These are phyloP conservation scores for Palloptera scutellata DNA, from an alignment of 2,888 invertebrate species.

Conservation along the genomic window DNA sequence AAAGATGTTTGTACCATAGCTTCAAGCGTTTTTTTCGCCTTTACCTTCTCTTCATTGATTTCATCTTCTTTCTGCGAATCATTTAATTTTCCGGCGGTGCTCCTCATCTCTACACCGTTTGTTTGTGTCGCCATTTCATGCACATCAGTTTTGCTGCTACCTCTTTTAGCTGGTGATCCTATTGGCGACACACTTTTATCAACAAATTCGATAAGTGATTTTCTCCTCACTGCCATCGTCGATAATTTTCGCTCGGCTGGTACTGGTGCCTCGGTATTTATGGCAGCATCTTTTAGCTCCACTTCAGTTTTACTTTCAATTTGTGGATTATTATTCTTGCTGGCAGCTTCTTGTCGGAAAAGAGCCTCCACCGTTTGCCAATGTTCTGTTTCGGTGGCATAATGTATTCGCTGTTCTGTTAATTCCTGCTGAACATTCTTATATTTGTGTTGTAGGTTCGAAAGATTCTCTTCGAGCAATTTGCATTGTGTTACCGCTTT, in stretches of 20 bases:
- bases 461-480: slow-evolving; percentile 55
- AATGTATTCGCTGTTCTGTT: slow-evolving; percentile 49
- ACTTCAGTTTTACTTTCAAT: slow-evolving; percentile 17
- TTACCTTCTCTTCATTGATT: not conserved
- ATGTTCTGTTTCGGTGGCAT: slow-evolving; percentile 57
- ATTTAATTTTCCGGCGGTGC: not conserved
- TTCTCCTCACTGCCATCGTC: slow-evolving; percentile 17
- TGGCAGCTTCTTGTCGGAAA: slow-evolving; percentile 35
- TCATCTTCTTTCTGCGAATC: not conserved
- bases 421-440: slow-evolving; percentile 52
- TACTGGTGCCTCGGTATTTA: slow-evolving; percentile 52
- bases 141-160: slow-evolving; percentile 1
- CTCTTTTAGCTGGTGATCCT: slow-evolving; percentile 45
- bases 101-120: not conserved
- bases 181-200: slow-evolving; percentile 58
- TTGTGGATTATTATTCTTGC: slow-evolving; percentile 5
- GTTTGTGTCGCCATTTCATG: slow-evolving; percentile 37
- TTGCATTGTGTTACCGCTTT: slow-evolving; percentile 59
- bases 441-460: slow-evolving; percentile 47
- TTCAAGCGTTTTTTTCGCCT: slow-evolving; percentile 22
- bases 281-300: slow-evolving; percentile 43
- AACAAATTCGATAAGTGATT: slow-evolving; percentile 41
- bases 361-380: slow-evolving; percentile 61
- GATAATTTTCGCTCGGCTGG: slow-evolving; percentile 46
- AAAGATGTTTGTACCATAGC: slow-evolving; percentile 37